phyloP scores from a whole-genome alignment of 2,797 vertebrate genomes.

The Aplochiton taeniatus region DNA sequence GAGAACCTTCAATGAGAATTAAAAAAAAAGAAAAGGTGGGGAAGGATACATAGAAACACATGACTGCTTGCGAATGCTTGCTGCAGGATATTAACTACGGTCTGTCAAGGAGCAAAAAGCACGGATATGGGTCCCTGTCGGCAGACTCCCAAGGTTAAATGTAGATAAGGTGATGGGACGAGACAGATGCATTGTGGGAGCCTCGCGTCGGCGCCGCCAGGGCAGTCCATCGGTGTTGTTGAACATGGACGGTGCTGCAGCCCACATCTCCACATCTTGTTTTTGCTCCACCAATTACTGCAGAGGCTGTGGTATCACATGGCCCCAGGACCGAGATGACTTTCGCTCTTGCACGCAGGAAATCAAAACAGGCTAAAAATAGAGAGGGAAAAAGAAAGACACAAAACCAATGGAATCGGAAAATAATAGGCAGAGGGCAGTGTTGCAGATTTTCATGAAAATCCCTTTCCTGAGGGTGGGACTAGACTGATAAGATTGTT shows the following conservation, averaged over 20 bases:
- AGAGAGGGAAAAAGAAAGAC: too few species aligned
- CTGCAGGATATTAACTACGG: conserved; percentile 52
- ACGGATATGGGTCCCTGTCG: conserved; percentile 39
- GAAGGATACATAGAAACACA: conserved; percentile 29
- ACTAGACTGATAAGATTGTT: neutral
- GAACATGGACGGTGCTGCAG: conserved; percentile 39
- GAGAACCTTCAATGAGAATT: conserved; percentile 46
- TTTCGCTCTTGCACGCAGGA: conserved; percentile 38
- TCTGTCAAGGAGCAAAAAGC: conserved; percentile 40
- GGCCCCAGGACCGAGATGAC: conserved; percentile 40
- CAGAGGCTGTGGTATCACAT: conserved; percentile 15
- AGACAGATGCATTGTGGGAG: conserved; percentile 35
- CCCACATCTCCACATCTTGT: conserved; percentile 54
- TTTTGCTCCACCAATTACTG: conserved; percentile 46
- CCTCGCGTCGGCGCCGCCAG: conserved; percentile 16
- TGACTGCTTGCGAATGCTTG: conserved; percentile 23
- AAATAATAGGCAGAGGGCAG: conserved; percentile 21
- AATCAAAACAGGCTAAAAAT: conserved; percentile 41
- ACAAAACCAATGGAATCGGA: too few species aligned
- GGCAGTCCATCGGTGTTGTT: conserved; percentile 49
- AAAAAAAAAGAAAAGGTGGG: conserved; percentile 32
- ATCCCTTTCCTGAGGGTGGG: neutral
- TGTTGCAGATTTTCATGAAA: conserved; percentile 38
- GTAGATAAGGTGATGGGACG: conserved; percentile 47
- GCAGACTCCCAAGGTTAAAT: conserved; percentile 55